phyloP scores from a whole-genome alignment of 2,888 invertebrate genomes.

The Blera fallax region DNA sequence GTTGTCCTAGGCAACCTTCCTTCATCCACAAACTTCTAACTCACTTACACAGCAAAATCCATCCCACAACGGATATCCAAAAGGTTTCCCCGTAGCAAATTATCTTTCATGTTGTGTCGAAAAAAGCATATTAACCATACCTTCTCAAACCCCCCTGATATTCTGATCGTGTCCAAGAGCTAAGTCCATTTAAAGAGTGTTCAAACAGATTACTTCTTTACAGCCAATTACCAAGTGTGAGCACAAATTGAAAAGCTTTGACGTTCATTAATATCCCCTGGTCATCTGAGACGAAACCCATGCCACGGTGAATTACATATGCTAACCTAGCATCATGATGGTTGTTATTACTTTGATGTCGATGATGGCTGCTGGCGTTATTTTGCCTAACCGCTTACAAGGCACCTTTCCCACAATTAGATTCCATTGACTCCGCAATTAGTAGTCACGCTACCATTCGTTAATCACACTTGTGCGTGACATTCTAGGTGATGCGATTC shows the following conservation, averaged over 20 bases:
- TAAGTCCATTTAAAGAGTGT: constrained; percentile 11
- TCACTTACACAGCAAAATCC: too few species aligned
- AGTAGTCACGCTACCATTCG: constrained; percentile 5
- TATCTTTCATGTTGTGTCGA: too few species aligned
- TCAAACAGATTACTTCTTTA: constrained; percentile 17
- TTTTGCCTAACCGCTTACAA: not conserved
- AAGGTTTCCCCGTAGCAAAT: too few species aligned
- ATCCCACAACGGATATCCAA: too few species aligned
- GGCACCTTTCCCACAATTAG: constrained; percentile 8
- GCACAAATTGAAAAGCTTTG: constrained; percentile 40
- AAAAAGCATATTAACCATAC: not conserved
- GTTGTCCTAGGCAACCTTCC: too few species aligned
- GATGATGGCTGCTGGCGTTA: constrained; percentile 6
- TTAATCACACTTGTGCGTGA: constrained; percentile 33
- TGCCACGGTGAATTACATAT: not conserved
- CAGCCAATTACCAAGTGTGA: constrained; percentile 46
- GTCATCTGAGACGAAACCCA: constrained; percentile 16
- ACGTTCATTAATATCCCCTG: constrained; percentile 26
- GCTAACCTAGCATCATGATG: constrained; percentile 3
- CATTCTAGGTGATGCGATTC: constrained; percentile 13
- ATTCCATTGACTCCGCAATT: constrained; percentile 16
- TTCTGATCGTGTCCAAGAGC: not conserved
- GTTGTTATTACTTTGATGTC: constrained; percentile 27
- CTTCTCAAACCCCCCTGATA: not conserved
- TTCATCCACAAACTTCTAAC: too few species aligned